A percentile compares a stretch with the other conserved stretches of the same genome.
Evolutionary conservation across 2,888 invertebrate genomes (phyloP).

Genomic region (Colostygia pectinataria): DNA sequence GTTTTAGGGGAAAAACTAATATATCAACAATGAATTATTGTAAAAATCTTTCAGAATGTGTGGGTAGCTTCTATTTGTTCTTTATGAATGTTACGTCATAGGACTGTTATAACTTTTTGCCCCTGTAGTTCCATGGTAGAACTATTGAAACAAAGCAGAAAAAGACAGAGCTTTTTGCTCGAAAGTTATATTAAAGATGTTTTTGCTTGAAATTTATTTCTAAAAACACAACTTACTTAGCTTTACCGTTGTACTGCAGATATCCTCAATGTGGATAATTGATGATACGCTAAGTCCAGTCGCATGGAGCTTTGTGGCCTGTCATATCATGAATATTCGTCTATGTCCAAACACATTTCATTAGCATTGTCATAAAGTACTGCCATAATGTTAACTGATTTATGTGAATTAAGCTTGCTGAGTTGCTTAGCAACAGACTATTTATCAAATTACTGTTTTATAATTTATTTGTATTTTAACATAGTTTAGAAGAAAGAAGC

Average conservation of each 20-base stretch:
- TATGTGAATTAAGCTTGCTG: background rate
- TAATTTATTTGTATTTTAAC: no score
- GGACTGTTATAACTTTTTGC: no score
- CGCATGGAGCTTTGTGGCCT: conserved; percentile 14
- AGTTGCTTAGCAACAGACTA: no score
- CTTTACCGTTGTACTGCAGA: background rate
- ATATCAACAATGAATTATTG: background rate
- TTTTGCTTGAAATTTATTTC: background rate
- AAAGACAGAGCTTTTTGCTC: no score
- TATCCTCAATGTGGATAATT: conserved; percentile 15
- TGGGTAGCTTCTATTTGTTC: no score
- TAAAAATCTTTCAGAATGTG: no score
- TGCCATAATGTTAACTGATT: conserved; percentile 10
- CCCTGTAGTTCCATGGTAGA: no score
- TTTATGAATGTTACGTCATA: no score
- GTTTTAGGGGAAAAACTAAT: background rate
- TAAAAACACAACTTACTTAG: background rate
- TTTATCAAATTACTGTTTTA: no score
- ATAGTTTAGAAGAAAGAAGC: no score
- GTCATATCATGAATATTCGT: conserved; percentile 22
- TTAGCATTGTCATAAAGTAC: conserved; percentile 21
- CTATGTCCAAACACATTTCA: conserved; percentile 24
- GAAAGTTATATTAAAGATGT: background rate
- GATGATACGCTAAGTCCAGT: conserved; percentile 24
- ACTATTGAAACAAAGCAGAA: no score